Evolutionary conservation across 2,113 vertebrate species (phyloP), one percentile per base, ranked within the genome.

Genomic region (Macrotis lagotis): DNA sequence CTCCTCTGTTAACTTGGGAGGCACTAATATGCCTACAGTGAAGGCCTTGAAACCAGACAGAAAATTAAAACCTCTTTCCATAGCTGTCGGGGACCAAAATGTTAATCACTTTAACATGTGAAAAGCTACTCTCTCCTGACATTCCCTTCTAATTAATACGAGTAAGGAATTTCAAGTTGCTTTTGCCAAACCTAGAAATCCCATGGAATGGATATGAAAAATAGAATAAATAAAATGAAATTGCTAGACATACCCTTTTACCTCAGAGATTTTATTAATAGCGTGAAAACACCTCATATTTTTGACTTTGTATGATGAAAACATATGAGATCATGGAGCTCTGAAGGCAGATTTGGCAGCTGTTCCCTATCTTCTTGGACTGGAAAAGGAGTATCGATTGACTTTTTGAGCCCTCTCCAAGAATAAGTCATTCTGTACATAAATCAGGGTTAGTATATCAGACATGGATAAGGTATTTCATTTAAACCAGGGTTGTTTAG

Each of bases 321-420:
- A 50, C 5, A 3, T 19, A 2, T 91, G 88, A 55, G 74, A 28
- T 94, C 66, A 25, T 25, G n/a, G 91, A 0, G 0, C 55, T 50
- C 2, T 0, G 0, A 0, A 90, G 88, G 92, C 3, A 4, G 90
- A 93, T 37, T 83, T 2, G 0, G 26, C 93, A 59, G 88, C 94
- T 94, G 91, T 26, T n/a, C n/a, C 25, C 0, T 47, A 22, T 89
- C 50, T 9, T 50, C 50, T 51, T 25, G 26, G 66, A 24, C 50
- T 44, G 28, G 91, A 90, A 83, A 59, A 0, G 3, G 50, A 1
- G 16, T 53, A 2, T 24, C 0, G 0, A 9, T 25, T 53, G 48
- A 19, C 48, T 31, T 11, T 88, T 49, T 83, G 47, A 49, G 91
- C 48, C 55, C 49, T 53, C 12, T 88, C 50, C 93, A 89, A 48